Percentiles rank a stretch among this genome's conserved stretches.
Conservation (phyloP, 2,888 invertebrate species). For the Helobdella robusta region DNA sequence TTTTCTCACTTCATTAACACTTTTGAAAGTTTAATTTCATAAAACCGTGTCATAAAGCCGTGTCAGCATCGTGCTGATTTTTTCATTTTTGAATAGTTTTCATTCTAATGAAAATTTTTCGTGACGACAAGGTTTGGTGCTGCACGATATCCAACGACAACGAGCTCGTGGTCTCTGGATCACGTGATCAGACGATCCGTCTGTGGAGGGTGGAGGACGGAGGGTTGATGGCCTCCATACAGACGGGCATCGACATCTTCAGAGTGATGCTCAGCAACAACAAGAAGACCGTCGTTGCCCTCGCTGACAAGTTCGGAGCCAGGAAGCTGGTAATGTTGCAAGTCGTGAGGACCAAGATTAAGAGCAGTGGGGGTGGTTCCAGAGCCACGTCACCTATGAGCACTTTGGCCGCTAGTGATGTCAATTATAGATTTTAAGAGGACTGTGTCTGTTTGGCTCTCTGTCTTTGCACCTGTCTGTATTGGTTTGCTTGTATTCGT, state of each 20-base stretch:
- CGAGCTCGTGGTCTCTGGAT: constrained; percentile 48
- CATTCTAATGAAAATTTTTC: background rate
- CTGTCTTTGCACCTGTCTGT: no score
- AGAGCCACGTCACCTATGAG: constrained; percentile 29
- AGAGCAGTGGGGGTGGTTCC: constrained; percentile 25
- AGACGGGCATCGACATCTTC: constrained; percentile 48
- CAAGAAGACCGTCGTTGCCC: constrained; percentile 48
- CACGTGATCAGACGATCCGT: constrained; percentile 47
- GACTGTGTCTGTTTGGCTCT: no score
- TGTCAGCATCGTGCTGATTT: no score
- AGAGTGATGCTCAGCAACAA: constrained; percentile 47
- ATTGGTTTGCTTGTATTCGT: no score
- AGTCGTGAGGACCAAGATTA: constrained; percentile 38
- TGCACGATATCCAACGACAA: constrained; percentile 46
- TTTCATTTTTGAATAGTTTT: background rate
- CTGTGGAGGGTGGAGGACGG: constrained; percentile 47
- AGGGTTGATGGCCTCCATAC: constrained; percentile 45
- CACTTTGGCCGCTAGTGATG: background rate
- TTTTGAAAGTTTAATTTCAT: no score
- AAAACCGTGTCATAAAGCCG: no score
- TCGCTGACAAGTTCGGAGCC: constrained; percentile 48
- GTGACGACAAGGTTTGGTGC: constrained; percentile 45
- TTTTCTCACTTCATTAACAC: no score
- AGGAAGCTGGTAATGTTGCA: constrained; percentile 50
- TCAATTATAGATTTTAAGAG: constrained; percentile 8